Evolutionary conservation across 2,797 vertebrate genomes (phyloP).

Genomic region (Phalanger gymnotis): DNA sequence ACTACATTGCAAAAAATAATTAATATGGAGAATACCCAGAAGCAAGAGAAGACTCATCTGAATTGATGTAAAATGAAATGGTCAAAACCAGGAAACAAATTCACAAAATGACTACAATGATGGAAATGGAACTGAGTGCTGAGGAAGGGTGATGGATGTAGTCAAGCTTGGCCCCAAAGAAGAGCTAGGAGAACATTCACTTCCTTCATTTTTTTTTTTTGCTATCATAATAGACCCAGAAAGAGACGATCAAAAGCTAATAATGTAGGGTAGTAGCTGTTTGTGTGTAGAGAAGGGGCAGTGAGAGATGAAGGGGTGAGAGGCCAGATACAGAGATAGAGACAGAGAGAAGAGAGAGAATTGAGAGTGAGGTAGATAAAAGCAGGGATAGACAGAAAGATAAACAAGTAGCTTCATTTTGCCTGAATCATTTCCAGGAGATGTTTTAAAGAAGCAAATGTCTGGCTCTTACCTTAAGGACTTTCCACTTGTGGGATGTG

Average conservation of each 20-base stretch:
- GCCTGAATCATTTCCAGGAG: background rate
- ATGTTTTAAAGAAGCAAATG: background rate
- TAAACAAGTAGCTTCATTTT: background rate
- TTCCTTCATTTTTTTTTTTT: background rate
- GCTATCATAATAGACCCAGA: background rate
- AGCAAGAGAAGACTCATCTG: background rate
- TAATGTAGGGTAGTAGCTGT: background rate
- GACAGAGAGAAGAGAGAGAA: background rate
- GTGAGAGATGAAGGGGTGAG: background rate
- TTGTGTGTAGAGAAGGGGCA: background rate
- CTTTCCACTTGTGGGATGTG: background rate
- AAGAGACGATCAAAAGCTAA: background rate
- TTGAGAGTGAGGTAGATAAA: background rate
- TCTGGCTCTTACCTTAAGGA: background rate
- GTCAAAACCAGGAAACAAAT: background rate
- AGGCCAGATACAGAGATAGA: background rate
- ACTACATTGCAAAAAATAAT: background rate
- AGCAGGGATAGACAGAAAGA: background rate
- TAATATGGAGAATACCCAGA: background rate
- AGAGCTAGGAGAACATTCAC: background rate
- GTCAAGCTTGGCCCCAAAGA: background rate
- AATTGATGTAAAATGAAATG: background rate
- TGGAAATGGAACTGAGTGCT: background rate
- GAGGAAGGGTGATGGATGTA: background rate
- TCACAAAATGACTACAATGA: background rate